A percentile compares a stretch with the other conserved stretches of the same genome.
Conservation (phyloP, 2,888 invertebrate genomes). For the Merodon equestris region DNA sequence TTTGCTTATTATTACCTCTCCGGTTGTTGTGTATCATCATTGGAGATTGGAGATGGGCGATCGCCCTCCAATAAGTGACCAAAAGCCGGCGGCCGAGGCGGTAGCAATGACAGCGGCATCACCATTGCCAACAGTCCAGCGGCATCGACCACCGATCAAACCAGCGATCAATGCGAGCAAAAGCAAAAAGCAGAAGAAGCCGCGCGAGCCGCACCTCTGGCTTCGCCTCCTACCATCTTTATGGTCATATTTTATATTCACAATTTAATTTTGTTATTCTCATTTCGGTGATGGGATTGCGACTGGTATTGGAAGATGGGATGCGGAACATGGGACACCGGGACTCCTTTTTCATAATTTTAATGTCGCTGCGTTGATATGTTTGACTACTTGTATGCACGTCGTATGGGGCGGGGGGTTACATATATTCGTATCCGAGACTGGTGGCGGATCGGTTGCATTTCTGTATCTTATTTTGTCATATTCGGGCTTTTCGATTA, state of each 20-base stretch:
- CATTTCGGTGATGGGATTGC: constrained; percentile 6
- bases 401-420: neutral
- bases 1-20: constrained; percentile 64
- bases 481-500: constrained; percentile 69
- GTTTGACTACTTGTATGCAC: constrained; percentile 32
- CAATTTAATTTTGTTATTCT: constrained; percentile 67
- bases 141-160: constrained; percentile 48
- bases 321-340: constrained; percentile 13
- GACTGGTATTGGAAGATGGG: constrained; percentile 3
- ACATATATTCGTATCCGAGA: too few species aligned
- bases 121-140: too few species aligned
- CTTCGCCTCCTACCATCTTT: constrained; percentile 53
- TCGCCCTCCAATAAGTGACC: constrained; percentile 55
- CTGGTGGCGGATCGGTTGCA: constrained; percentile 25
- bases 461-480: constrained; percentile 60
- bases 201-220: constrained; percentile 32
- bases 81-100: constrained; percentile 48
- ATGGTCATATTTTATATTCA: constrained; percentile 68
- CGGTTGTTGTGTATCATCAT: constrained; percentile 55
- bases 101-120: neutral
- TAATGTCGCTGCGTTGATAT: constrained; percentile 51
- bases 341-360: constrained; percentile 65
- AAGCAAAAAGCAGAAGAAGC: constrained; percentile 6
- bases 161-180: constrained; percentile 58
- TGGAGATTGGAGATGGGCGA: constrained; percentile 10